A percentile compares a stretch with the other conserved stretches of the same genome.
Conservation (phyloP, 2,888 invertebrate genomes). For the Nomada goodeniana region DNA sequence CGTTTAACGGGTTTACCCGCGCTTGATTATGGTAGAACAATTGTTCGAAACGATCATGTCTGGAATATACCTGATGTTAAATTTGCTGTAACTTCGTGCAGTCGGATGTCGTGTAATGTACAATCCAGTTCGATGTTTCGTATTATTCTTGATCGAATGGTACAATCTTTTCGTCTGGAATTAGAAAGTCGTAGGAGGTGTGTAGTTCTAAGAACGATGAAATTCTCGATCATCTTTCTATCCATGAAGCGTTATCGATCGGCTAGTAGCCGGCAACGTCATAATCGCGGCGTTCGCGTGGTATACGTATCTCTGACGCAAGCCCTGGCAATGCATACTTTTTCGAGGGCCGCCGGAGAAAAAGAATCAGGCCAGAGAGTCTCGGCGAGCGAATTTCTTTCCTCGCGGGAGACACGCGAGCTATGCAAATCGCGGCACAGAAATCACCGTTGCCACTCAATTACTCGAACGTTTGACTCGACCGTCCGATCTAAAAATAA, state of each 20-base stretch:
- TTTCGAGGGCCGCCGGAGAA: slow-evolving; percentile 30
- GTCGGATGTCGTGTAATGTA: no score
- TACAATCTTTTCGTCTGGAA: no score
- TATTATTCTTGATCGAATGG: no score
- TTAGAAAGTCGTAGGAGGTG: no score
- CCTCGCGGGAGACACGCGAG: slow-evolving; percentile 51
- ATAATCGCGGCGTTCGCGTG: slow-evolving; percentile 36
- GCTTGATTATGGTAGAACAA: no score
- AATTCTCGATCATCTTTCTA: slow-evolving; percentile 13
- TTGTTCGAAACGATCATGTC: no score
- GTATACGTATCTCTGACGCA: slow-evolving; percentile 54
- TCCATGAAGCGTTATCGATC: slow-evolving; percentile 28
- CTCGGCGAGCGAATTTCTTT: slow-evolving; percentile 65
- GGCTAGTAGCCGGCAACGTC: slow-evolving; percentile 30
- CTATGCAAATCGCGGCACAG: slow-evolving; percentile 70
- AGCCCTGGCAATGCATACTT: slow-evolving; percentile 26
- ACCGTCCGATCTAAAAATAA: slow-evolving; percentile 61
- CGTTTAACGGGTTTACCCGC: no score
- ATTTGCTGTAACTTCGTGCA: no score
- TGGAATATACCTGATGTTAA: no score
- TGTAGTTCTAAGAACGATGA: background rate
- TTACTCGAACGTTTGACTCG: slow-evolving; percentile 61
- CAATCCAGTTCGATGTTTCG: no score
- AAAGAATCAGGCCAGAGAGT: slow-evolving; percentile 68
- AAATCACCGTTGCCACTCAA: slow-evolving; percentile 67